phyloP scores from a whole-genome alignment of 1,140 invertebrate species.

The Piezodorus guildinii region DNA sequence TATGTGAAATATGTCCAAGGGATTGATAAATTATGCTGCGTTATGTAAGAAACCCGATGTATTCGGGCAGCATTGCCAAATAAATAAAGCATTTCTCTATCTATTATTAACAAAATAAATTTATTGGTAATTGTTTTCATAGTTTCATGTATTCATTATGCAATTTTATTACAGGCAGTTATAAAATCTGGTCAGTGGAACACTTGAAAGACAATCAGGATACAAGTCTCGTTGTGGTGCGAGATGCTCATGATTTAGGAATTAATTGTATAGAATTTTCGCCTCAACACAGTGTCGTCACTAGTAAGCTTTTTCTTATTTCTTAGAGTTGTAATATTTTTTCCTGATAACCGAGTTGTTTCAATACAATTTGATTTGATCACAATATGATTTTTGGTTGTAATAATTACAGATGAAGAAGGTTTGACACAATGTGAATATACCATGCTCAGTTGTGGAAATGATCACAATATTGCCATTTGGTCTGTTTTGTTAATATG shows the following conservation, averaged over 20 bases:
- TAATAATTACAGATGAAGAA: constrained; percentile 22
- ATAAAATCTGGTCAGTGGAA: constrained; percentile 25
- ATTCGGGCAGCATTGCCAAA: too few species aligned
- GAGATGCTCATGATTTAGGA: constrained; percentile 64
- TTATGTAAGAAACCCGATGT: too few species aligned
- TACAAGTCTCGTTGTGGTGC: constrained; percentile 28
- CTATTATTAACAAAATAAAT: too few species aligned
- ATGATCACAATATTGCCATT: constrained; percentile 58
- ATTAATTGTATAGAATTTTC: constrained; percentile 52
- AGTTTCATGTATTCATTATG: too few species aligned
- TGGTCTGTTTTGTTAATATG: constrained; percentile 45
- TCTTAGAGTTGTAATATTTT: background rate
- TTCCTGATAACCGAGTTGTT: too few species aligned
- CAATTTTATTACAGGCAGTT: constrained; percentile 18
- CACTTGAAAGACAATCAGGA: constrained; percentile 17
- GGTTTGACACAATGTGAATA: constrained; percentile 35
- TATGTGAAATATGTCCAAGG: too few species aligned
- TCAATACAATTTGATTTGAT: too few species aligned
- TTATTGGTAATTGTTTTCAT: too few species aligned
- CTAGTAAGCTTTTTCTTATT: constrained; percentile 12
- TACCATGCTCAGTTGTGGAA: constrained; percentile 53
- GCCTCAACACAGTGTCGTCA: constrained; percentile 9
- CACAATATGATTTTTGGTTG: too few species aligned
- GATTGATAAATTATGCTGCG: too few species aligned
- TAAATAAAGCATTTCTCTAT: too few species aligned